phyloP scores from a whole-genome alignment of 2,888 invertebrate species.

The Nemoura dubitans region DNA sequence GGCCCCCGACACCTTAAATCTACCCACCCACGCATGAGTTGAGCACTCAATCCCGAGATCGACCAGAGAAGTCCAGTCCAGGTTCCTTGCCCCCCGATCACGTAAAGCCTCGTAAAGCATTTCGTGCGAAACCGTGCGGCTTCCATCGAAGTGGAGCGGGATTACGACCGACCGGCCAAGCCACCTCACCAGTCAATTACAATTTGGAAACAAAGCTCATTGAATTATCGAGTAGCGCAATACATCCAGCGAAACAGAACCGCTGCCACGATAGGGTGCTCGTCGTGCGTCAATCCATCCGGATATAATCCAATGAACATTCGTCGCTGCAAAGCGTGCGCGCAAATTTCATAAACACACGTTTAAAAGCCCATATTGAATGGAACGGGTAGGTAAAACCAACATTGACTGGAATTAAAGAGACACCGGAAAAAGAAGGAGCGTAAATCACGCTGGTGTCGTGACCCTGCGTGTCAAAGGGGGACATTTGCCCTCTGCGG shows the following conservation, averaged over 20 bases:
- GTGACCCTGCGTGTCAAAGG: neutral
- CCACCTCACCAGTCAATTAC: neutral
- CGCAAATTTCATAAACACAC: neutral
- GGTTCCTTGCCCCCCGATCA: conserved; percentile 3
- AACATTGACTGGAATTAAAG: neutral
- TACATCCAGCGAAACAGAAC: neutral
- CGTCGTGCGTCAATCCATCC: neutral
- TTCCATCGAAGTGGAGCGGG: neutral
- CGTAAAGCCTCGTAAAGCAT: neutral
- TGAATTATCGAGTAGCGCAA: neutral
- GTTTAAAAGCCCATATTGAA: neutral
- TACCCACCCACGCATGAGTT: conserved; percentile 17
- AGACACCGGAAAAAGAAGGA: neutral
- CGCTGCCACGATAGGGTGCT: too few relatives aligned
- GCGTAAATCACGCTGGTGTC: neutral
- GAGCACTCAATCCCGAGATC: neutral
- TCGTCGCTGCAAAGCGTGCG: neutral
- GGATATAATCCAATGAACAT: neutral
- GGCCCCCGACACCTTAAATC: conserved; percentile 18
- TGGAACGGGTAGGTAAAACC: neutral
- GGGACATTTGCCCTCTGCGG: neutral
- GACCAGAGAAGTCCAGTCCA: neutral
- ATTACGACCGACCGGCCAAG: neutral
- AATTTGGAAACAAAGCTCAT: conserved; percentile 5
- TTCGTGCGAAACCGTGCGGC: neutral